Conservation (phyloP, 2,797 vertebrate genomes). For the Enteromius viviparus region DNA sequence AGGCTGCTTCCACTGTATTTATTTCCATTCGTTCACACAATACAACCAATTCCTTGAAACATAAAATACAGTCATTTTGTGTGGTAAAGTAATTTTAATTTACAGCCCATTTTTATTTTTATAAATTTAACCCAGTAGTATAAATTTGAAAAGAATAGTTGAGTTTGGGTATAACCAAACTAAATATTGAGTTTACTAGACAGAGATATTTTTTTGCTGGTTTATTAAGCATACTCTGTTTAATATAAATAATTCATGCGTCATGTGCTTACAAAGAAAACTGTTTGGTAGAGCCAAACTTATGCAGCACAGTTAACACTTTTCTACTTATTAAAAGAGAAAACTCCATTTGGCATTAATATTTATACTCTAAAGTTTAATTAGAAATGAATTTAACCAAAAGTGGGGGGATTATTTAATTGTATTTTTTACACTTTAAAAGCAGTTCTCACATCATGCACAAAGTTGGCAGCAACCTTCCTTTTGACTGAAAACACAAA, state of each 20-base stretch:
- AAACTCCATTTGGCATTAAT: constrained; percentile 9
- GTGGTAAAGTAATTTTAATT: neutral
- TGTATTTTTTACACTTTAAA: constrained; percentile 46
- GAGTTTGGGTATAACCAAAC: neutral
- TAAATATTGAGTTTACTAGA: neutral
- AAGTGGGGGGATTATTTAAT: neutral
- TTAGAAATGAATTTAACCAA: neutral
- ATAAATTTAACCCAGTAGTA: neutral
- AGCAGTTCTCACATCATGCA: constrained; percentile 37
- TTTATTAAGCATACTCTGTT: neutral
- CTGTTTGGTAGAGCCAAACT: neutral
- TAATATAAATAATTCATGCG: neutral
- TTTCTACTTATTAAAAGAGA: neutral
- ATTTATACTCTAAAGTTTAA: neutral
- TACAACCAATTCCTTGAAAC: neutral
- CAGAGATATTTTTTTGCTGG: too few species aligned
- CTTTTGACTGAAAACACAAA: constrained; percentile 60
- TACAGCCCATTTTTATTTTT: neutral
- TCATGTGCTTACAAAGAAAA: neutral
- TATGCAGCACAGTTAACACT: neutral
- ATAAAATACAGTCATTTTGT: neutral
- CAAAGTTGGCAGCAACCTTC: constrained; percentile 39
- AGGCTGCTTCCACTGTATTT: neutral
- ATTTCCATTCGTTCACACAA: neutral
- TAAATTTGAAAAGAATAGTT: neutral